These are phyloP conservation scores for Microcaecilia unicolor DNA, from an alignment of 2,797 vertebrate species.

Conservation along the genomic window DNA sequence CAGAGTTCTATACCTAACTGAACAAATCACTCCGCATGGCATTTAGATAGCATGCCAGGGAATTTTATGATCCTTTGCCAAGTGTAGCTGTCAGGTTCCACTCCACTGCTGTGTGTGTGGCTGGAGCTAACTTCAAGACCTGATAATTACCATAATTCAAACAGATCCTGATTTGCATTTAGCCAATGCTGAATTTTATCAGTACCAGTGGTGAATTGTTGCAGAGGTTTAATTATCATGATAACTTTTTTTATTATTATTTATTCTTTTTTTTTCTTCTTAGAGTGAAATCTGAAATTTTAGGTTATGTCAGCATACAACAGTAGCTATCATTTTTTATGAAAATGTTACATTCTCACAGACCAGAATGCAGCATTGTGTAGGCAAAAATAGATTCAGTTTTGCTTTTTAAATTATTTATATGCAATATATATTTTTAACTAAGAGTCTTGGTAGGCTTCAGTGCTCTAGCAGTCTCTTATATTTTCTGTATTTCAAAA, in stretches of 20 bases:
- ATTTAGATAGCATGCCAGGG: constrained; percentile 45
- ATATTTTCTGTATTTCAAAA: no score
- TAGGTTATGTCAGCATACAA: constrained; percentile 14
- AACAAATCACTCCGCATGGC: constrained; percentile 51
- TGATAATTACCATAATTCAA: constrained; percentile 66
- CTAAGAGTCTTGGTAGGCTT: no score
- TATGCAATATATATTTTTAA: no score
- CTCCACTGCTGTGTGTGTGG: constrained; percentile 51
- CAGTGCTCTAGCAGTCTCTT: no score
- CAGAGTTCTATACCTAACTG: constrained; percentile 38
- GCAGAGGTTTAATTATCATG: constrained; percentile 37
- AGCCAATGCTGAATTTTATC: constrained; percentile 61
- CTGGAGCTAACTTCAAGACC: constrained; percentile 70
- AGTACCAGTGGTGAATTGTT: constrained; percentile 36
- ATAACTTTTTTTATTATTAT: constrained; percentile 24
- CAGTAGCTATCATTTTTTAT: constrained; percentile 5
- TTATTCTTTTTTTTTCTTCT: constrained; percentile 2
- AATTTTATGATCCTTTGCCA: constrained; percentile 50
- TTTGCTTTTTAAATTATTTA: no score
- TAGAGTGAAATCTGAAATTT: constrained; percentile 31
- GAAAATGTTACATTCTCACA: no score
- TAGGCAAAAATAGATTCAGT: no score
- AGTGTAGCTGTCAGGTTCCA: constrained; percentile 61
- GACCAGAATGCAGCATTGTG: no score
- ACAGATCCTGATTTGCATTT: constrained; percentile 52